These are phyloP conservation scores for Podotricha telesiphe DNA, from an alignment of 2,888 invertebrate species.

Conservation along the genomic window DNA sequence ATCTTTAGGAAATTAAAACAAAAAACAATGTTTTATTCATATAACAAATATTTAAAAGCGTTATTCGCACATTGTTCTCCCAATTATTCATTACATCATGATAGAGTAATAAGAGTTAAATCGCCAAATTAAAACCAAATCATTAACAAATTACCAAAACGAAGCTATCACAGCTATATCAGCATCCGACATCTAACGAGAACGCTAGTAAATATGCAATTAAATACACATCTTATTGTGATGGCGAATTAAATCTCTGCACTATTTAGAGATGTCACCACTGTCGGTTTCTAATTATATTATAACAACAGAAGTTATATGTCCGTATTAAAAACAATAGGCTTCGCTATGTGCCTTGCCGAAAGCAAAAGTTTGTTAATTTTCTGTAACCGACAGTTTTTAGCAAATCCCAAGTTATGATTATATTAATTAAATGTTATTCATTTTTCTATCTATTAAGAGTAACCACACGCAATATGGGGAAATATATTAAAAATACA, in stretches of 20 bases:
- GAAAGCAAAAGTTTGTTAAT: no score
- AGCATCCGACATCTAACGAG: slow-evolving; percentile 28
- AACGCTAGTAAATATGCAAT: slow-evolving; percentile 30
- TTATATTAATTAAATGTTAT: no score
- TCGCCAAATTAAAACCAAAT: neutral
- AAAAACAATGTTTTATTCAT: no score
- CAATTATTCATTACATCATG: neutral
- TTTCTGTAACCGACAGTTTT: no score
- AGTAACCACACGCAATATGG: no score
- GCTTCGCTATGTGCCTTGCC: no score
- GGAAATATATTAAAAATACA: no score
- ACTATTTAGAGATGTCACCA: slow-evolving; percentile 26
- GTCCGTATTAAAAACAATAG: neutral
- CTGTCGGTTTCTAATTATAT: slow-evolving; percentile 11
- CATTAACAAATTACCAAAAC: neutral
- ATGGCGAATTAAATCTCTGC: neutral
- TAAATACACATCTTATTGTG: slow-evolving; percentile 3
- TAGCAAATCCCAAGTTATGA: no score
- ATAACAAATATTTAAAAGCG: no score
- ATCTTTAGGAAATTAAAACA: no score
- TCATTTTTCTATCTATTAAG: no score
- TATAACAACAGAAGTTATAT: neutral
- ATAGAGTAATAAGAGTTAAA: neutral
- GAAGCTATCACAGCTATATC: slow-evolving; percentile 22
- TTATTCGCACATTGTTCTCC: no score